Evolutionary conservation across 2,113 vertebrate species (phyloP).

Genomic region (Melanocharis versteri): DNA sequence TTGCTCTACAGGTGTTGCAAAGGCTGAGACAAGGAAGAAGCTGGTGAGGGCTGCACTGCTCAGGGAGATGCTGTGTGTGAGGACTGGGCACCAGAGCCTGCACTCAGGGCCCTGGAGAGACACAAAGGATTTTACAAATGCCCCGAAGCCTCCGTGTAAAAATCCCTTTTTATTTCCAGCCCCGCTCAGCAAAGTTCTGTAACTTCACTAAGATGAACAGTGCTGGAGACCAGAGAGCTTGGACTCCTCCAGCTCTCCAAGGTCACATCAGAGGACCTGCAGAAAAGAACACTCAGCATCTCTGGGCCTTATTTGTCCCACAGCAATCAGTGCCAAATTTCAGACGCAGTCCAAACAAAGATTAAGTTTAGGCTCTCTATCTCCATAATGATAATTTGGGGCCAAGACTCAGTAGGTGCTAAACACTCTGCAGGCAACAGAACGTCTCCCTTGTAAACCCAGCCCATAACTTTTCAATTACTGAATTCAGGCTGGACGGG

Average conservation of each 20-base stretch:
- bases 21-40: not conserved
- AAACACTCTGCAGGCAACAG: not conserved
- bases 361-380: not conserved
- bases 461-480: not conserved
- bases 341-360: not conserved
- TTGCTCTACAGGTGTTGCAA: not conserved
- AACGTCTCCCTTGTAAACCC: not conserved
- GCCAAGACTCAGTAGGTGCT: not conserved
- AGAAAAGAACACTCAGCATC: conserved; percentile 28
- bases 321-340: not conserved
- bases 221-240: not conserved
- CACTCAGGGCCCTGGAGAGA: not conserved
- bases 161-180: not conserved
- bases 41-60: not conserved
- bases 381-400: not conserved
- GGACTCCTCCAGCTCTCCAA: not conserved
- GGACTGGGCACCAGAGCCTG: not conserved
- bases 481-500: not conserved
- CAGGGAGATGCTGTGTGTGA: not conserved
- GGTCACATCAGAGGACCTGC: not conserved
- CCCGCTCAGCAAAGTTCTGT: not conserved
- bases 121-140: not conserved
- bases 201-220: not conserved
- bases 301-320: not conserved
- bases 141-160: not conserved